These are phyloP conservation scores for Hemichromis elongatus DNA, from an alignment of 2,113 vertebrate genomes.

Conservation along the genomic window DNA sequence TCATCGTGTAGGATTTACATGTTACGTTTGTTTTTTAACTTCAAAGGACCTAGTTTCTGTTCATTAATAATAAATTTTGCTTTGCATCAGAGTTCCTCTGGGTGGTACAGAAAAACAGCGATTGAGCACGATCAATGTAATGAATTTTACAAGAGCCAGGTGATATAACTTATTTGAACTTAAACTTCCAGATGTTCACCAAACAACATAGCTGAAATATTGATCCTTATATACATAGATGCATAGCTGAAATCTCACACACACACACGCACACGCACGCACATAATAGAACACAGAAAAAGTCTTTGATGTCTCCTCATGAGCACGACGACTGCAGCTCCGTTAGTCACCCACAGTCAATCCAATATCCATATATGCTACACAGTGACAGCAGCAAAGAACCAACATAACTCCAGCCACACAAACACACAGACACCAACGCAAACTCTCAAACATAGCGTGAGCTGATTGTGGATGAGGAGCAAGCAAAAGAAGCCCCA, in stretches of 20 bases:
- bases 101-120: neutral
- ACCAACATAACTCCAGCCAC: conserved; percentile 17
- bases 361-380: conserved; percentile 74
- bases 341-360: conserved; percentile 53
- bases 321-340: conserved; percentile 42
- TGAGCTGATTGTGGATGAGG: conserved; percentile 76
- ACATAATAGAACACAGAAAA: conserved; percentile 44
- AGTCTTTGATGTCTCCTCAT: conserved; percentile 83
- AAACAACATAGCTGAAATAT: conserved; percentile 49
- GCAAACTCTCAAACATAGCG: conserved; percentile 61
- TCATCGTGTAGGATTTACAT: neutral
- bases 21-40: neutral
- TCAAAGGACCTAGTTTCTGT: neutral
- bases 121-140: neutral
- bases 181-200: conserved; percentile 52
- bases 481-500: neutral
- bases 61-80: neutral
- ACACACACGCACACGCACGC: conserved; percentile 13
- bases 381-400: conserved; percentile 69
- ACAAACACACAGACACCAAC: neutral
- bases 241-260: neutral
- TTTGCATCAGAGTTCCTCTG: neutral
- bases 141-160: neutral
- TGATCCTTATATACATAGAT: neutral
- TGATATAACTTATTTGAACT: neutral